These are phyloP conservation scores for Anoplolepis gracilipes DNA, from an alignment of 1,140 invertebrate species.

Conservation along the genomic window DNA sequence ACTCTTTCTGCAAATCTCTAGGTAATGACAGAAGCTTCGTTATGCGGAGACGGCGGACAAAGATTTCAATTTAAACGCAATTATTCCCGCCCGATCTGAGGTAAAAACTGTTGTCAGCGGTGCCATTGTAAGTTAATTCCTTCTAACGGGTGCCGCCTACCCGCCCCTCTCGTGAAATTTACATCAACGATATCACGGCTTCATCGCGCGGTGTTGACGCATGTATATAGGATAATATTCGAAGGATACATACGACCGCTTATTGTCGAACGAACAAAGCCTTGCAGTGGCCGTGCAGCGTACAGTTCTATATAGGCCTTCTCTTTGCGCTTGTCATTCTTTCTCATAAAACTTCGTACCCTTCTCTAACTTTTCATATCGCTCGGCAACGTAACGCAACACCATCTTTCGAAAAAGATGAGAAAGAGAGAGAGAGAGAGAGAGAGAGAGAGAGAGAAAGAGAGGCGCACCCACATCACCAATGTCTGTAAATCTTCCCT, in stretches of 20 bases:
- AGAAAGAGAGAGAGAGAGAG: not conserved
- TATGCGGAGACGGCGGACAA: not conserved
- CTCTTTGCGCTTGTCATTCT: slow-evolving; percentile 63
- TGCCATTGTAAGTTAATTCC: slow-evolving; percentile 58
- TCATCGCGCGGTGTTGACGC: slow-evolving; percentile 77
- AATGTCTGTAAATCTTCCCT: slow-evolving; percentile 75
- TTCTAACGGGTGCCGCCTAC: slow-evolving; percentile 29
- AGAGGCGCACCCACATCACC: slow-evolving; percentile 59
- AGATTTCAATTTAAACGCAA: slow-evolving; percentile 39
- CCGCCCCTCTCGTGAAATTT: slow-evolving; percentile 23
- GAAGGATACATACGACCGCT: slow-evolving; percentile 71
- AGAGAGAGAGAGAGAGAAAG: not conserved
- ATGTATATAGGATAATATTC: slow-evolving; percentile 78
- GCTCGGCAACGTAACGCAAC: not conserved
- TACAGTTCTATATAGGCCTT: slow-evolving; percentile 63
- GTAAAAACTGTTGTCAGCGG: slow-evolving; percentile 33
- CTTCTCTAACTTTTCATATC: slow-evolving; percentile 58
- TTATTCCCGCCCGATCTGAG: not conserved
- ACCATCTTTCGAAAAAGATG: slow-evolving; percentile 30
- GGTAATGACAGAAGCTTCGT: not conserved
- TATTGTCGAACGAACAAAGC: slow-evolving; percentile 81
- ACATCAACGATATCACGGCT: slow-evolving; percentile 78
- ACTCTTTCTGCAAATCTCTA: not conserved
- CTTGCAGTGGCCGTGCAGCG: slow-evolving; percentile 62
- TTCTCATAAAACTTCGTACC: slow-evolving; percentile 73